Evolutionary conservation across 2,888 invertebrate genomes (phyloP), one percentile per base, ranked within the genome.

Genomic region (Phragmatobia fuliginosa): DNA sequence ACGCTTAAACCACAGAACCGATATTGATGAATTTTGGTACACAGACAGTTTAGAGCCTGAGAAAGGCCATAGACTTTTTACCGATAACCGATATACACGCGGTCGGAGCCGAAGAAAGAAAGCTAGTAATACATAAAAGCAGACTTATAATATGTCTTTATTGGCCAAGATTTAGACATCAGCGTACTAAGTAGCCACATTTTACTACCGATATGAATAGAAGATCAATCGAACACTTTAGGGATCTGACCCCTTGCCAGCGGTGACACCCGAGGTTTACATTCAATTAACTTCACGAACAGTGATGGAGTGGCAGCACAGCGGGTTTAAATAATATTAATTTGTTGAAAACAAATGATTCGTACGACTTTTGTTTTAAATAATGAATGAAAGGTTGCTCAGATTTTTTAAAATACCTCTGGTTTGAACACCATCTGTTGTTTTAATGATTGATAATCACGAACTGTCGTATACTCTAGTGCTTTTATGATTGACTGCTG

Each of bases 301-400:
- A 32, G 18, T 62, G 67, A 52, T 31, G 25, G 14, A 66, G 45
- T 14, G 66, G n/a, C 28, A 31, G 61, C 52, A 38, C 67, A 38
- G 52, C 67, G 52, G 62, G 67, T 62, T 36, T 67, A 61, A 52
- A 36, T 36, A 21, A 14, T 67, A 56, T 67, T 67, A 61, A 52
- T 67, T 52, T 49, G 52, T 11, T 63, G 62, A 56, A 62, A 38
- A 61, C 32, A 49, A 49, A 41, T 52, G 33, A 16, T 33, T 16
- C 8, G 33, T 32, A 10, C 49, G 33, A 49, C 36, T 36, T 49
- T 66, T 58, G 58, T 58, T 58, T 2, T 58, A 28, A 36, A 52
- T 58, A 21, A 33, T n/a, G 11, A 28, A 36, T 38, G 11, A 18
- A 38, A 41, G 65, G 36, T 31, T 31, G 7, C 52, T 4, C 4